Conservation (phyloP, 2,113 vertebrate species). For the Neomonachus schauinslandi region DNA sequence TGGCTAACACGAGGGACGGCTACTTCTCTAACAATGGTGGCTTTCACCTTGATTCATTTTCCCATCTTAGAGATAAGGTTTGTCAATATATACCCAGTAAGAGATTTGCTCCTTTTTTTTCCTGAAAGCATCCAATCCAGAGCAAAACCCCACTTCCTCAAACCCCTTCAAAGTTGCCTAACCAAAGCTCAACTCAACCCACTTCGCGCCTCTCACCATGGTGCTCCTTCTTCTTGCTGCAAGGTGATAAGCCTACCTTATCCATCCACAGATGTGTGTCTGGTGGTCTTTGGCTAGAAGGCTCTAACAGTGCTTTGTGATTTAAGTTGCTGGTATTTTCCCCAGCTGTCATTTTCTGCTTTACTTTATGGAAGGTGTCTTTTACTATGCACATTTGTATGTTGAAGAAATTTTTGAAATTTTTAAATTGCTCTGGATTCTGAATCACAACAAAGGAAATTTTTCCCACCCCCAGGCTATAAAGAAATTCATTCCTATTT, state of each 20-base stretch:
- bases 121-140: neutral
- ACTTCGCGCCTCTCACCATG: neutral
- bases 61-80: neutral
- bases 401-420: neutral
- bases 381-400: neutral
- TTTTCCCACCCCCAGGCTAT: neutral
- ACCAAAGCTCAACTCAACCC: neutral
- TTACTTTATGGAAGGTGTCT: neutral
- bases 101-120: neutral
- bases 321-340: neutral
- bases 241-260: neutral
- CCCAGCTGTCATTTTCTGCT: neutral
- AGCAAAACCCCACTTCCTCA: neutral
- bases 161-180: neutral
- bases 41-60: neutral
- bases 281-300: neutral
- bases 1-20: neutral
- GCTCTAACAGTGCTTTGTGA: neutral
- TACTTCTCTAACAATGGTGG: neutral
- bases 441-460: neutral
- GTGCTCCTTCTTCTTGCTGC: neutral
- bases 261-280: neutral
- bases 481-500: neutral
- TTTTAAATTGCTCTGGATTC: neutral
- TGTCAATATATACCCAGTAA: neutral